phyloP scores from a whole-genome alignment of 2,888 invertebrate genomes.

The Drosophila austrosaltans region DNA sequence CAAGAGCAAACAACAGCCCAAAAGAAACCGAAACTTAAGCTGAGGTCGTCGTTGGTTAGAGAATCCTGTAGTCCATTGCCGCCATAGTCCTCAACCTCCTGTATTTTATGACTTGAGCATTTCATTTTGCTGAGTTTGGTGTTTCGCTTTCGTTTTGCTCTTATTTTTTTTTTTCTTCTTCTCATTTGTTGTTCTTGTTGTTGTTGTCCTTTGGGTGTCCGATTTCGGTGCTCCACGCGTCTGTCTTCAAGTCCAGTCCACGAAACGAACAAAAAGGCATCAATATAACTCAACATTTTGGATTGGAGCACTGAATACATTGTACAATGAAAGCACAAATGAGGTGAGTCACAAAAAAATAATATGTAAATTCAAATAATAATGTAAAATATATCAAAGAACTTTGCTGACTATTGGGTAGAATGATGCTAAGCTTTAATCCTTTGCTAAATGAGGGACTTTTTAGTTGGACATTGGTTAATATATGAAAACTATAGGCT shows the following conservation, averaged over 20 bases:
- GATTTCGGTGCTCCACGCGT: neutral
- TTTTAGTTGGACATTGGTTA: too few relatives aligned
- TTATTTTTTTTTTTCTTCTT: neutral
- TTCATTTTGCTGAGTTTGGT: constrained; percentile 54
- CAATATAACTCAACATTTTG: constrained; percentile 35
- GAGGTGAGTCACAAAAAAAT: constrained; percentile 69
- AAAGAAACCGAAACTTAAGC: constrained; percentile 30
- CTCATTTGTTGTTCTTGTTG: constrained; percentile 1
- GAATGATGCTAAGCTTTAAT: too few relatives aligned
- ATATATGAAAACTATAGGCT: too few relatives aligned
- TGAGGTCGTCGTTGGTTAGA: neutral
- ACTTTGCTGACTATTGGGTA: neutral
- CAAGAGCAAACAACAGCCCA: constrained; percentile 28
- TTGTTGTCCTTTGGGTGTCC: neutral
- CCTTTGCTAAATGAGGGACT: too few relatives aligned
- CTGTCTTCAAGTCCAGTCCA: neutral
- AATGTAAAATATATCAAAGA: neutral
- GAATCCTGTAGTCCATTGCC: constrained; percentile 1
- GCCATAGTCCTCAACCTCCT: constrained; percentile 22
- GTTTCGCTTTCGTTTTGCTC: constrained; percentile 2
- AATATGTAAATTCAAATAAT: constrained; percentile 6
- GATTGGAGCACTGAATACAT: constrained; percentile 68
- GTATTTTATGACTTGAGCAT: constrained; percentile 66
- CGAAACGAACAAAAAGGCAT: constrained; percentile 18
- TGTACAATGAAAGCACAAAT: constrained; percentile 79